These are phyloP conservation scores for Campoletis sonorensis DNA, from an alignment of 1,140 invertebrate genomes.

Conservation along the genomic window DNA sequence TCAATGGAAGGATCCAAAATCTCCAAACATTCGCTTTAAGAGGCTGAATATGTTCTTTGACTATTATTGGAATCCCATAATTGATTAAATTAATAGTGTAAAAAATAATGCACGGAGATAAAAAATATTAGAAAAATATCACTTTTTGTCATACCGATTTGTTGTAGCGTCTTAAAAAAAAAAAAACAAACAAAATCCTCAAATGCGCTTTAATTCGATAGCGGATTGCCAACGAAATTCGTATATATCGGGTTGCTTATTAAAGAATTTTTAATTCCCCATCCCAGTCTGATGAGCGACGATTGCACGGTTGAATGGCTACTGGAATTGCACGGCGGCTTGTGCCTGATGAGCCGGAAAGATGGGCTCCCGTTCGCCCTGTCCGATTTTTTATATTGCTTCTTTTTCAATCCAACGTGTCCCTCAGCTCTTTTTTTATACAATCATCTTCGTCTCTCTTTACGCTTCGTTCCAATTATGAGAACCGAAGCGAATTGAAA, in stretches of 20 bases:
- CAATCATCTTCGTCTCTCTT: neutral
- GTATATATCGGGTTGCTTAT: neutral
- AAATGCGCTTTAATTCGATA: neutral
- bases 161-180: too few relatives aligned
- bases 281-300: neutral
- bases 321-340: conserved; percentile 1
- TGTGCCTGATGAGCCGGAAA: conserved; percentile 24
- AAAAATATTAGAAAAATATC: too few relatives aligned
- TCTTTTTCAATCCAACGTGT: neutral
- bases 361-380: conserved; percentile 19
- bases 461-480: neutral
- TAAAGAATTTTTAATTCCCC: conserved; percentile 3
- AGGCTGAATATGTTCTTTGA: too few relatives aligned
- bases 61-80: too few relatives aligned
- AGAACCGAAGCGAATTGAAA: neutral
- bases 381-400: neutral
- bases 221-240: neutral
- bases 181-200: too few relatives aligned
- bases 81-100: too few relatives aligned
- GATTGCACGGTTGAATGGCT: neutral
- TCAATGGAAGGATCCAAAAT: too few relatives aligned
- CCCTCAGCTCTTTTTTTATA: neutral
- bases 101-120: too few relatives aligned
- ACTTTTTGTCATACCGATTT: too few relatives aligned
- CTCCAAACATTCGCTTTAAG: too few relatives aligned